Percentiles rank a stretch among this genome's conserved stretches.
Conservation (phyloP, 30 jellyfish, hydroid and myxozoan species). For the Sanderia malayensis region DNA sequence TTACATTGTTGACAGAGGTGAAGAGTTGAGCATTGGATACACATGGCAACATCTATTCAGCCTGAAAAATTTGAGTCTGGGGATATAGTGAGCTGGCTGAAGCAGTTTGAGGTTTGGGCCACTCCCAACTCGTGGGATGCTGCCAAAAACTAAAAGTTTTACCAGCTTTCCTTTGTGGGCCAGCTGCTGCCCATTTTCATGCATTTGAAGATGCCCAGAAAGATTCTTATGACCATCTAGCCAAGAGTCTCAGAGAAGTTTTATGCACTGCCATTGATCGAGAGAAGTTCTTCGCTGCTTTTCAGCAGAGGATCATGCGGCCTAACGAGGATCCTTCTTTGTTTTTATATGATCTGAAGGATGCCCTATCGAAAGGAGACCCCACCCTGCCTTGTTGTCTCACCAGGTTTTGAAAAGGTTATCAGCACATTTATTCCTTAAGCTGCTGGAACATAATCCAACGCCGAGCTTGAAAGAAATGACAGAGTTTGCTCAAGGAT, state of each 20-base stretch:
- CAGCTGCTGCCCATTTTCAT: no score
- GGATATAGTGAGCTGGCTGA: slow-evolving; percentile 28
- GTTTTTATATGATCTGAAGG: slow-evolving; percentile 10
- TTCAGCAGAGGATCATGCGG: neutral
- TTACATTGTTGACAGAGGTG: no score
- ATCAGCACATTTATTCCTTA: no score
- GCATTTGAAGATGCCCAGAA: no score
- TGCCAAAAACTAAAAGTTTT: neutral
- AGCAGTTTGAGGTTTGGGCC: slow-evolving; percentile 30
- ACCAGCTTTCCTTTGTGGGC: no score
- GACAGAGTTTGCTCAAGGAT: neutral
- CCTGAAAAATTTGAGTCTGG: slow-evolving; percentile 28
- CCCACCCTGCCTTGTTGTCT: slow-evolving; percentile 8
- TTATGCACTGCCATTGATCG: slow-evolving; percentile 28
- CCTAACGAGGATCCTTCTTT: slow-evolving; percentile 6
- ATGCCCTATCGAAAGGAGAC: slow-evolving; percentile 16
- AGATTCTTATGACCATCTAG: no score
- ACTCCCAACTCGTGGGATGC: slow-evolving; percentile 28
- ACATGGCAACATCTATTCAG: no score
- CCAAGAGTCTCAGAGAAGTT: no score
- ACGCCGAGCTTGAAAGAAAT: slow-evolving; percentile 25
- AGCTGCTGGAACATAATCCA: slow-evolving; percentile 15
- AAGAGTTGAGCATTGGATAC: no score
- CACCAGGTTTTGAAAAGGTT: no score
- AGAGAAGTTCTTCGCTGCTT: neutral